A percentile compares a stretch with the other conserved stretches of the same genome.
phyloP scores from a whole-genome alignment of 2,797 vertebrate genomes.

The Coregonus ussuriensis region DNA sequence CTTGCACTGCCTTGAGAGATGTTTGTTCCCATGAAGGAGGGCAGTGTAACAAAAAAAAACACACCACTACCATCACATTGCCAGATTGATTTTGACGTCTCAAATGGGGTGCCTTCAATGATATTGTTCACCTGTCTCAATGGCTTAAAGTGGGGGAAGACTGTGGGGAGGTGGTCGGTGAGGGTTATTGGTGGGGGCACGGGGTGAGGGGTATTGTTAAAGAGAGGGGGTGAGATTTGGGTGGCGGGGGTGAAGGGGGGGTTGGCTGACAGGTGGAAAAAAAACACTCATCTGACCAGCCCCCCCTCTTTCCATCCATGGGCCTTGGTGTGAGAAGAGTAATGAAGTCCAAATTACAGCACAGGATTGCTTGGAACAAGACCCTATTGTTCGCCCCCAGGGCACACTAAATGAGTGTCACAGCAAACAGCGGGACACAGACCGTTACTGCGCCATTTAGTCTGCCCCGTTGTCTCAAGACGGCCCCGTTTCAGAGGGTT shows the following conservation, averaged over 20 bases:
- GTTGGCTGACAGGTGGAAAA: constrained; percentile 82
- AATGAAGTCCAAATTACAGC: constrained; percentile 81
- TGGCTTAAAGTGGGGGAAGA: constrained; percentile 83
- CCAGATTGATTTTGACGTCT: constrained; percentile 85
- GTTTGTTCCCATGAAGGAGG: constrained; percentile 81
- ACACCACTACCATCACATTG: constrained; percentile 74
- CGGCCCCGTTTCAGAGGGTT: constrained; percentile 85
- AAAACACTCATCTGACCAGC: constrained; percentile 68
- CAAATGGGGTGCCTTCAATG: constrained; percentile 82
- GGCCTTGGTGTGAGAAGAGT: constrained; percentile 70
- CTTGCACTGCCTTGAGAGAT: constrained; percentile 69
- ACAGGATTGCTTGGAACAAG: constrained; percentile 91
- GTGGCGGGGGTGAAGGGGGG: constrained; percentile 42
- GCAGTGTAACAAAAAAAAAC: constrained; percentile 72
- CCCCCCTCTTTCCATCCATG: constrained; percentile 68
- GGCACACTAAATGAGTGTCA: constrained; percentile 94
- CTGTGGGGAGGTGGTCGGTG: constrained; percentile 61
- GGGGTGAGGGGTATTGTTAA: constrained; percentile 68
- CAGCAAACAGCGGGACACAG: constrained; percentile 92
- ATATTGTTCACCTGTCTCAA: constrained; percentile 96
- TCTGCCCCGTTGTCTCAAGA: constrained; percentile 89
- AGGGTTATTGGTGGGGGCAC: constrained; percentile 62
- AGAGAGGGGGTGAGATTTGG: constrained; percentile 62
- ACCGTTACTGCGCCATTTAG: constrained; percentile 98
- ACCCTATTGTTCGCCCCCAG: constrained; percentile 88